phyloP scores from a whole-genome alignment of 2,888 invertebrate species.

The Sepiola atlantica region DNA sequence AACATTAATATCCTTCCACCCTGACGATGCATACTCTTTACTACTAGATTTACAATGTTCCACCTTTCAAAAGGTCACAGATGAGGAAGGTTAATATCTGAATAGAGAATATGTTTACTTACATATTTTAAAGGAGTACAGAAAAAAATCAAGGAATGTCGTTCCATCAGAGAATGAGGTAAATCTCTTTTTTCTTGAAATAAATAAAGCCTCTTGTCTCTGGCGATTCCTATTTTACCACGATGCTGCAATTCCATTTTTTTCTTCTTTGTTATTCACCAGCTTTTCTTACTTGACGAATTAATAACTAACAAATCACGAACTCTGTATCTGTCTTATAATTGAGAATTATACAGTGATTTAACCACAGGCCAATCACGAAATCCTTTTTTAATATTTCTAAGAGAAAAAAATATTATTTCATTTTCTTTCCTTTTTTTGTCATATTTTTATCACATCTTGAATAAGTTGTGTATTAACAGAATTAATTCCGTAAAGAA shows the following conservation, averaged over 20 bases:
- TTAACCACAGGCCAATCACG: conserved; percentile 21
- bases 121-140: too few relatives aligned
- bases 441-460: background rate
- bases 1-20: too few relatives aligned
- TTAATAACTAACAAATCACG: conserved; percentile 24
- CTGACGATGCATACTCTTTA: too few relatives aligned
- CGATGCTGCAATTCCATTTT: background rate
- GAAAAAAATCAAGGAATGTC: background rate
- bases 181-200: background rate
- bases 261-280: background rate
- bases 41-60: too few relatives aligned
- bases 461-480: background rate
- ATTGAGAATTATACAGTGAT: background rate
- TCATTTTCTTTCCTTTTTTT: too few relatives aligned
- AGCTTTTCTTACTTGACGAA: background rate
- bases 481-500: background rate
- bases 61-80: too few relatives aligned
- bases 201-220: background rate
- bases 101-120: too few relatives aligned
- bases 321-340: conserved; percentile 2
- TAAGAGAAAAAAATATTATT: background rate
- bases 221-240: background rate
- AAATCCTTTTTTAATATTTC: background rate
- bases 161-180: background rate
- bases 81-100: too few relatives aligned